A percentile compares a stretch with the other conserved stretches of the same genome.
Conservation (phyloP, 1,140 invertebrate genomes). For the Dinoponera quadriceps region DNA sequence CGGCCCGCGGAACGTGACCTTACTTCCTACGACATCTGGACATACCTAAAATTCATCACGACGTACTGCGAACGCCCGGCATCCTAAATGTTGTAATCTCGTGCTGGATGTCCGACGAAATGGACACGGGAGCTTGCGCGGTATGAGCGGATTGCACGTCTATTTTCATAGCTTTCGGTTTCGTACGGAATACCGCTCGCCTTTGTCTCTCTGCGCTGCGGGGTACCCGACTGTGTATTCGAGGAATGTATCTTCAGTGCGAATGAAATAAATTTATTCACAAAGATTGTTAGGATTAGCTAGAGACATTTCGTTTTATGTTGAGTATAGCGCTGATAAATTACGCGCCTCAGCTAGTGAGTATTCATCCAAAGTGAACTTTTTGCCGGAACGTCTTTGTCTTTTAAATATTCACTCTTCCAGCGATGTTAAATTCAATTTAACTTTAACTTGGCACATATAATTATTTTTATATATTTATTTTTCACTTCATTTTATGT, state of each 20-base stretch:
- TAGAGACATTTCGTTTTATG: neutral
- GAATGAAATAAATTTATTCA: neutral
- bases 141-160: constrained; percentile 18
- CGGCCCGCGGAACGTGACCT: neutral
- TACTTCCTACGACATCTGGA: constrained; percentile 38
- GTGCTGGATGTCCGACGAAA: constrained; percentile 3
- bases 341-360: no score
- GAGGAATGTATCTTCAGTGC: neutral
- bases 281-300: neutral
- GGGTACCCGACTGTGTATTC: neutral
- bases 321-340: no score
- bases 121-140: neutral
- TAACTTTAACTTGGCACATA: no score
- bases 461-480: no score
- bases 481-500: no score
- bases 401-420: no score
- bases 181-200: neutral
- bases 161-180: constrained; percentile 13
- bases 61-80: constrained; percentile 11
- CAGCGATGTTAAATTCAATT: no score
- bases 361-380: no score
- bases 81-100: constrained; percentile 42
- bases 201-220: neutral
- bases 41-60: constrained; percentile 40
- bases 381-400: no score